These are phyloP conservation scores for Corythoichthys haematopterus DNA, from an alignment of 2,113 vertebrate species.

Conservation along the genomic window DNA sequence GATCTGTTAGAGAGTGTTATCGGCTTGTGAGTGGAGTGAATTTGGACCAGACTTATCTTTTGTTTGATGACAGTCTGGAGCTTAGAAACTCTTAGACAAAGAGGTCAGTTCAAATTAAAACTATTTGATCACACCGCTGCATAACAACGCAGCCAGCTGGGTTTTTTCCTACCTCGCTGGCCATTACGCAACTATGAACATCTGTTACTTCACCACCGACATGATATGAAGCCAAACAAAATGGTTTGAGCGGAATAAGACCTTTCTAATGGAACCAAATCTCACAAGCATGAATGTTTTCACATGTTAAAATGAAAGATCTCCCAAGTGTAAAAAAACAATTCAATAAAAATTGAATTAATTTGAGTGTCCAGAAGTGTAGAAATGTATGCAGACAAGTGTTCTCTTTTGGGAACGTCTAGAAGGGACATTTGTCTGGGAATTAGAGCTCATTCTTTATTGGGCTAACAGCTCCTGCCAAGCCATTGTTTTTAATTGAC, in stretches of 20 bases:
- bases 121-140: constrained; percentile 54
- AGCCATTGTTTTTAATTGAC: constrained; percentile 76
- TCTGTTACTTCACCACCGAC: constrained; percentile 57
- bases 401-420: constrained; percentile 70
- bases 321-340: constrained; percentile 38
- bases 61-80: constrained; percentile 31
- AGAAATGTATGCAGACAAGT: constrained; percentile 72
- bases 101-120: constrained; percentile 60
- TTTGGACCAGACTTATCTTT: constrained; percentile 14
- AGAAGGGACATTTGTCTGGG: constrained; percentile 61
- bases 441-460: constrained; percentile 68
- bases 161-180: constrained; percentile 6
- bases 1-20: not conserved
- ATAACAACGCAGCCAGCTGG: constrained; percentile 37
- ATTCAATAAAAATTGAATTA: constrained; percentile 49
- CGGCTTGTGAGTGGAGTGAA: not conserved
- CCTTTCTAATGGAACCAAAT: constrained; percentile 31
- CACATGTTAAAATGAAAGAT: constrained; percentile 7
- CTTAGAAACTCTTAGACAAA: constrained; percentile 37
- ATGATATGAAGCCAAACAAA: constrained; percentile 41
- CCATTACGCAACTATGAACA: constrained; percentile 64
- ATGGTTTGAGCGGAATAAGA: constrained; percentile 18
- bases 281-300: constrained; percentile 39
- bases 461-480: constrained; percentile 58
- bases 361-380: constrained; percentile 43